These are phyloP conservation scores for Leontopithecus rosalia DNA, from an alignment of 2,797 vertebrate species.

Conservation along the genomic window DNA sequence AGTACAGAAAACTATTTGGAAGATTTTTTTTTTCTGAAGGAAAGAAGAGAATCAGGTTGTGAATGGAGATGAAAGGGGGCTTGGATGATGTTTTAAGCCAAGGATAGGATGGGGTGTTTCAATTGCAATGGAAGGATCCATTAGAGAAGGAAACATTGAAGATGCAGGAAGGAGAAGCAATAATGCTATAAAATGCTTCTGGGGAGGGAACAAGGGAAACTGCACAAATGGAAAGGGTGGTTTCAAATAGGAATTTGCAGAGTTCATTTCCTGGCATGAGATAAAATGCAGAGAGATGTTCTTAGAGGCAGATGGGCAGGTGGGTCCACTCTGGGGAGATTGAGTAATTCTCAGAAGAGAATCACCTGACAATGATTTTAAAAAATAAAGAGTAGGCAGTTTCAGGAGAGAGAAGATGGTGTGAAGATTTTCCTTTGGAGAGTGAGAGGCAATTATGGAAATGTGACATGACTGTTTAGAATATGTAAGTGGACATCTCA, in stretches of 20 bases:
- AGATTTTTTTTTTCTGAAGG: background rate
- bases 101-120: background rate
- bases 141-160: background rate
- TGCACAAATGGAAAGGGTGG: background rate
- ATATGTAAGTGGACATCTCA: background rate
- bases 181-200: background rate
- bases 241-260: background rate
- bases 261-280: background rate
- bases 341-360: background rate
- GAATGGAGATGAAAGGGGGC: background rate
- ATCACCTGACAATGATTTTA: background rate
- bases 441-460: background rate
- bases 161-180: background rate
- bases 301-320: background rate
- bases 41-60: background rate
- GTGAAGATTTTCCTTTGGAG: background rate
- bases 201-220: background rate
- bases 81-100: background rate
- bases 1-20: background rate
- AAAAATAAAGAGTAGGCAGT: background rate
- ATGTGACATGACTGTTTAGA: background rate
- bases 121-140: too few species aligned
- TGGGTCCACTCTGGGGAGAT: background rate
- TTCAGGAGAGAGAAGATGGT: background rate
- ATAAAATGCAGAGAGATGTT: background rate